Base-by-base conservation (phyloP, 1,140 invertebrate species). In the Euwallacea fornicatus region DNA sequence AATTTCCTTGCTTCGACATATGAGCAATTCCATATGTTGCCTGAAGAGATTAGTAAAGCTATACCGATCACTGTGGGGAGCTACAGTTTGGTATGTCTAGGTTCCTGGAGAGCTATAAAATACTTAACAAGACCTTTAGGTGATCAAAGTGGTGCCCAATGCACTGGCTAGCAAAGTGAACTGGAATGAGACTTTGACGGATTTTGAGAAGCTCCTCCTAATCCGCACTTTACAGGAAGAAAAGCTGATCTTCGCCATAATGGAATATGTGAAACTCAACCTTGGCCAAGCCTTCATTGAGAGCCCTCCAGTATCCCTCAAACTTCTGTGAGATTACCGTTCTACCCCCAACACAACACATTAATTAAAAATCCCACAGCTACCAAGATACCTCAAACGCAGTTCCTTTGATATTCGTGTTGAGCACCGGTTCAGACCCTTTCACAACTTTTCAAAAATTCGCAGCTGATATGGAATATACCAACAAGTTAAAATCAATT, bases 341-440 rank as follows among this genome's bases (percentile, higher is more conserved):
- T 33, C 4, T 33, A 33, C 56, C 13, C 50, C 15, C 11, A 6
- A 7, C 11, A 11, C 11, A 15, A 7, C 11, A 53, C 6, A n/a
- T 1, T 33, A 4, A 33, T 33, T 33, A 33, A 33, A 33, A 68
- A 53, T 62, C 64, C 60, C 66, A 46, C 70, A 93, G 88, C 79
- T 96, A 88, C 78, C 85, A 84, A 74, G 92, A 90, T 81, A 94
- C 89, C 44, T 88, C 87, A 11, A 86, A 86, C 69, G 84, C 84
- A 0, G 92, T 89, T 6, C 95, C 95, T 0, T 81, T 98, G 2
- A 86, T 97, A 42, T 97, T 97, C 81, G 87, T 98, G 0, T 82
- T 97, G n/a, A 96, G 93, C 62, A 91, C 93, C 41, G 95, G 95
- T 6, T 93, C 92, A 0, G 95, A 97, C 86, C 95, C 95, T 0